Conservation (phyloP, 2,888 invertebrate genomes). For the Noctua fimbriata region DNA sequence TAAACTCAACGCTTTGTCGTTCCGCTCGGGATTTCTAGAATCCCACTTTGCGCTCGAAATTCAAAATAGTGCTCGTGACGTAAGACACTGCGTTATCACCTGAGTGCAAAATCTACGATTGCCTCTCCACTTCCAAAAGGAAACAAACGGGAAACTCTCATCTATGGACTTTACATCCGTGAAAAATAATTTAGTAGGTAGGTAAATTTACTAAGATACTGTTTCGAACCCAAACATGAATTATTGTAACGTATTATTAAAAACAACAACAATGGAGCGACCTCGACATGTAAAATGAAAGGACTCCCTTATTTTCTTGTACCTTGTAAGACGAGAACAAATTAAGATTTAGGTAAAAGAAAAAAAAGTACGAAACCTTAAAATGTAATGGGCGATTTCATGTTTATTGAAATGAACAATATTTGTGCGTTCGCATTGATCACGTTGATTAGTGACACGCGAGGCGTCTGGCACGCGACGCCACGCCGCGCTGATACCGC, state of each 20-base stretch:
- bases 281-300: conserved; percentile 25
- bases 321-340: conserved; percentile 35
- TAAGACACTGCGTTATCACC: neutral
- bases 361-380: conserved; percentile 40
- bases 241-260: conserved; percentile 11
- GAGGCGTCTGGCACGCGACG: conserved; percentile 63
- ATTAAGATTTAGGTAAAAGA: conserved; percentile 49
- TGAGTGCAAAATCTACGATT: neutral
- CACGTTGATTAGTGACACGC: conserved; percentile 70
- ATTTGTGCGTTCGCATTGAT: conserved; percentile 71
- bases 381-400: conserved; percentile 57
- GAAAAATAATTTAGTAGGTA: conserved; percentile 6
- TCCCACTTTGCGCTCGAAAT: neutral
- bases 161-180: neutral
- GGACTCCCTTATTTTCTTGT: conserved; percentile 12
- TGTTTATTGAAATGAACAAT: conserved; percentile 67
- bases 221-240: conserved; percentile 3
- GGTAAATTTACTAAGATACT: neutral
- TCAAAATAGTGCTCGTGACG: neutral
- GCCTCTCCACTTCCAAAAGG: neutral
- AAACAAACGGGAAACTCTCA: neutral
- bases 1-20: neutral
- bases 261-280: conserved; percentile 30
- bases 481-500: neutral
- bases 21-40: neutral